Evolutionary conservation across 2,113 vertebrate species (phyloP), one percentile per base, ranked within the genome.

Genomic region (Notiomystis cincta): DNA sequence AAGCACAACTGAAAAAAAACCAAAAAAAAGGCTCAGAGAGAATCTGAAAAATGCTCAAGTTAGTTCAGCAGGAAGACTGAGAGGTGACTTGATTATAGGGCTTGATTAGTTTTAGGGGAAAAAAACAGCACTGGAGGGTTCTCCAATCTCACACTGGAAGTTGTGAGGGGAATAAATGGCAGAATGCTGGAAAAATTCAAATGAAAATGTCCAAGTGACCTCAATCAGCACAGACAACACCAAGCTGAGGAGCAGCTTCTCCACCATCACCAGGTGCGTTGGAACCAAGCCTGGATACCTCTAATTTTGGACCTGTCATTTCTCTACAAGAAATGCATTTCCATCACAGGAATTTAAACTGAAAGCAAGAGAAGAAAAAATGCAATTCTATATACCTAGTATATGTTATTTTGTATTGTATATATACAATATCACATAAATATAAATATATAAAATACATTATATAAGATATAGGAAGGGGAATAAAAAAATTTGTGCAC

Each of bases 251-350:
- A 84, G 70, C 78, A 58, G 42, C 0, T 7, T 21, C 35, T 27
- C 24, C 45, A 40, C 11, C 44, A 35, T 8, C 38, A 9, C 51
- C 0, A 2, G 6, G 0, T 0, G 0, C 11, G 50, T 8, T 4
- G 4, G 24, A 54, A 45, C 9, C 33, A 42, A 30, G 57, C 38
- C 50, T 56, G 45, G 58, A 2, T 10, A 10, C 10, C 64, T 64
- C 45, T 13, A 2, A 31, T 40, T 76, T 47, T 76, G 38, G 38
- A 40, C 13, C 45, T 75, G 70, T 18, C n/a, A 31, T 15, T 54
- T 27, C 65, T 45, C 24, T 1, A 13, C 50, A 45, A 25, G 37
- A 37, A 54, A 16, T 2, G 11, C 15, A 28, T 42, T 51, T 35
- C 5, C 31, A 6, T 1, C 25, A 44, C 7, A 14, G 37, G 12